These are phyloP conservation scores for Phenganax marumi DNA, from an alignment of 92 coral and sea anemone genomes.

Conservation along the genomic window DNA sequence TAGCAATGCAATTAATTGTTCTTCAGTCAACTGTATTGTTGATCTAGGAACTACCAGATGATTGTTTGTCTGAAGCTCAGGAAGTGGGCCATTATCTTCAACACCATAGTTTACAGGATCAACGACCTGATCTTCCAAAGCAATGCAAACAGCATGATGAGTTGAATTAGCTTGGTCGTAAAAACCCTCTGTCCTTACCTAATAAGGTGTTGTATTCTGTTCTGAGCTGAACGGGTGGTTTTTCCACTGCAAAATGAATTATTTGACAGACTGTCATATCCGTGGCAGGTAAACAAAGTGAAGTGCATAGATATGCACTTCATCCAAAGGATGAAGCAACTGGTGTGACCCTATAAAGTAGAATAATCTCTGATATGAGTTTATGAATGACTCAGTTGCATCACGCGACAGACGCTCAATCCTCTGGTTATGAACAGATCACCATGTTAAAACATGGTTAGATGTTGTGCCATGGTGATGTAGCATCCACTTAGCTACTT, in stretches of 20 bases:
- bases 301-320: slow-evolving; percentile 38
- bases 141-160: slow-evolving; percentile 27
- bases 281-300: slow-evolving; percentile 37
- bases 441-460: slow-evolving; percentile 46
- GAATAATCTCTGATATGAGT: slow-evolving; percentile 34
- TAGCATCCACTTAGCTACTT: slow-evolving; percentile 39
- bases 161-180: slow-evolving; percentile 29
- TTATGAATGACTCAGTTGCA: background rate
- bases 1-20: slow-evolving; percentile 38
- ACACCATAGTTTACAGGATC: slow-evolving; percentile 50
- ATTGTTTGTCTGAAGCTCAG: slow-evolving; percentile 54
- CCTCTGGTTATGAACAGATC: slow-evolving; percentile 49
- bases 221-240: background rate
- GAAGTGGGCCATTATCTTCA: slow-evolving; percentile 52
- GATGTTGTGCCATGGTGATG: slow-evolving; percentile 19
- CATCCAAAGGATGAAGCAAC: slow-evolving; percentile 30
- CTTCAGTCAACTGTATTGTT: slow-evolving; percentile 48
- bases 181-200: slow-evolving; percentile 51
- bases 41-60: slow-evolving; percentile 60
- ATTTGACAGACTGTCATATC: background rate
- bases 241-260: slow-evolving; percentile 9
- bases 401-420: slow-evolving; percentile 51
- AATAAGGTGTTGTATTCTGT: background rate
- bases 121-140: slow-evolving; percentile 33
- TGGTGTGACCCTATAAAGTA: slow-evolving; percentile 23